Evolutionary conservation across 1,140 invertebrate genomes (phyloP).

Genomic region (Danaus melanippus): DNA sequence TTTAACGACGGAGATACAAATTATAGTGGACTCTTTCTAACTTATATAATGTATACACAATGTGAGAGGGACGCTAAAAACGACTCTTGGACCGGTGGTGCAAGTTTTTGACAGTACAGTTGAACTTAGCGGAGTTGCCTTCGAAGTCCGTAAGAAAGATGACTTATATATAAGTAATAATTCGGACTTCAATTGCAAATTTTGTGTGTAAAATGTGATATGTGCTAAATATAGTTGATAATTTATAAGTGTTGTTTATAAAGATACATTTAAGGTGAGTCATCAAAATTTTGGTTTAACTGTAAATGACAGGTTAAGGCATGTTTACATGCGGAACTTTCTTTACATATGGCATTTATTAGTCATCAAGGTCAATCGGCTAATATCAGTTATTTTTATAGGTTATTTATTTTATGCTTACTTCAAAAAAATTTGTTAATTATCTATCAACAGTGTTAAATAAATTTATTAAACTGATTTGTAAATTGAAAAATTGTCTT

Average conservation of each 20-base stretch:
- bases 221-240: slow-evolving; percentile 18
- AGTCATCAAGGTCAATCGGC: slow-evolving; percentile 45
- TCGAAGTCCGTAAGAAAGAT: slow-evolving; percentile 25
- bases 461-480: too few relatives aligned
- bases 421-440: too few relatives aligned
- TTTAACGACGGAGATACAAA: slow-evolving; percentile 11
- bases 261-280: slow-evolving; percentile 21
- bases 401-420: too few relatives aligned
- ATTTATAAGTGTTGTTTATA: slow-evolving; percentile 18
- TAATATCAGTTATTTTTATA: too few relatives aligned
- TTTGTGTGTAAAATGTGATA: slow-evolving; percentile 18
- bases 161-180: slow-evolving; percentile 35
- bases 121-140: slow-evolving; percentile 42
- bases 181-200: slow-evolving; percentile 18
- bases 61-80: slow-evolving; percentile 7
- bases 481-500: too few relatives aligned
- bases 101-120: slow-evolving; percentile 67
- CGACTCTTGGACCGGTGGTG: slow-evolving; percentile 47
- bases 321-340: slow-evolving; percentile 40
- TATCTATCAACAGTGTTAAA: too few relatives aligned
- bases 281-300: slow-evolving; percentile 17
- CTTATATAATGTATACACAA: slow-evolving; percentile 21
- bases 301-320: slow-evolving; percentile 27
- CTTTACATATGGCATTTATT: slow-evolving; percentile 31
- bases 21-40: slow-evolving; percentile 30